Base-by-base conservation (phyloP, 2,113 vertebrate genomes). In the Cercocebus atys region DNA sequence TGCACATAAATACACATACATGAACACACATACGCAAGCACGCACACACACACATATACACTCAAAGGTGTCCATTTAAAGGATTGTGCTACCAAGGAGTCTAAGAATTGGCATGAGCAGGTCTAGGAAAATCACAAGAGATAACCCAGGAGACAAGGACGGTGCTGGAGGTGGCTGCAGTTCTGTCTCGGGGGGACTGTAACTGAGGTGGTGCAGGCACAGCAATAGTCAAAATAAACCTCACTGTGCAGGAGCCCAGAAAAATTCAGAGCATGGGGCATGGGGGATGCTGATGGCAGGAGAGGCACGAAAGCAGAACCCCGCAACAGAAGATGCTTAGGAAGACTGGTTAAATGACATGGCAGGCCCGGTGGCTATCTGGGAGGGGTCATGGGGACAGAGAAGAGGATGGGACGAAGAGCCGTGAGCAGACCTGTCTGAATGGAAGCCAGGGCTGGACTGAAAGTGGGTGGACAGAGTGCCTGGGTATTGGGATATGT, bases 1-100 rank as follows among this genome's bases (percentile, higher is more conserved):
- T 32, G 61, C 61, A 30, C 61, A 64, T 25, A 25, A 59, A 59
- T 9, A 59, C 61, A 30, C 27, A 64, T 64, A 30, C 11, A 12
- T 8, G 25, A 30, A 1, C 14, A 20, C 32, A 80, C 43, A 76
- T 12, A 50, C 0, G 22, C 5, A 64, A 0, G 2, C 40, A 2
- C 14, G 2, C 8, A 30, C 32, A 25, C 25, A 47, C 40, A 76
- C 45, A 87, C 47, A 87, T 12, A 50, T 2, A 43, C 59, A 20
- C 45, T 13, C 2, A 17, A 18, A n/a, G 5, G 13, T 45, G 80
- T 52, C 22, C 78, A 43, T 30, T 8, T 8, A 25, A 70, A 88
- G 30, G 23, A 9, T 1, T 57, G 14, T 23, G 11, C 30, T 68
- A 50, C 72, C 35, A 27, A 57, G 47, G 17, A 73, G 10, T 27